phyloP scores from a whole-genome alignment of 2,888 invertebrate species.

The Anoncus sp. region DNA sequence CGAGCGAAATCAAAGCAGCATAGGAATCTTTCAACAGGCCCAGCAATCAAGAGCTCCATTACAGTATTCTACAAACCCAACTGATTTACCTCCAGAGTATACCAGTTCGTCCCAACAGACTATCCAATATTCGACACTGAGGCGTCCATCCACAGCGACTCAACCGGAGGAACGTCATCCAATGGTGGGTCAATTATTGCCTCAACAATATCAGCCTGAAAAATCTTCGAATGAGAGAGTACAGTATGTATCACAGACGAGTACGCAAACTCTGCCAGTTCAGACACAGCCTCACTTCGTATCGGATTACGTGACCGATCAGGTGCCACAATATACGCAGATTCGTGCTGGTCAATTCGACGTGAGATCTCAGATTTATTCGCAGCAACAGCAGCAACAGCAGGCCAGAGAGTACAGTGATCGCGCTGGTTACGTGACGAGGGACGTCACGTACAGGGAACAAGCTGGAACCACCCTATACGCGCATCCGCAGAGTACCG shows the following conservation, averaged over 20 bases:
- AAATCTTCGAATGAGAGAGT: conserved; percentile 72
- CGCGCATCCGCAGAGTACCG: conserved; percentile 73
- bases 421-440: conserved; percentile 78
- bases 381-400: conserved; percentile 67
- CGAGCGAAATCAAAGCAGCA: conserved; percentile 66
- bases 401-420: conserved; percentile 75
- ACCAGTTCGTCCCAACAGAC: conserved; percentile 42
- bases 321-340: conserved; percentile 76
- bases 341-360: conserved; percentile 77
- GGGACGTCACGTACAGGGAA: conserved; percentile 78
- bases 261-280: conserved; percentile 78
- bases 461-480: conserved; percentile 70
- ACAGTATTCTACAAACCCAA: conserved; percentile 50
- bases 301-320: conserved; percentile 74
- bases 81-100: conserved; percentile 52
- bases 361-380: conserved; percentile 77
- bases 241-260: conserved; percentile 77
- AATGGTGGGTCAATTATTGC: conserved; percentile 71
- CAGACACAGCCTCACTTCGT: conserved; percentile 79
- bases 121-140: conserved; percentile 68
- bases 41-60: conserved; percentile 39
- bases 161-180: conserved; percentile 77
- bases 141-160: conserved; percentile 73
- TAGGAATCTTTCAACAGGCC: conserved; percentile 44
- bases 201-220: conserved; percentile 75